Evolutionary conservation across 2,113 vertebrate genomes (phyloP), one percentile per base, ranked within the genome.

Genomic region (Hydrochoerus hydrochaeris): DNA sequence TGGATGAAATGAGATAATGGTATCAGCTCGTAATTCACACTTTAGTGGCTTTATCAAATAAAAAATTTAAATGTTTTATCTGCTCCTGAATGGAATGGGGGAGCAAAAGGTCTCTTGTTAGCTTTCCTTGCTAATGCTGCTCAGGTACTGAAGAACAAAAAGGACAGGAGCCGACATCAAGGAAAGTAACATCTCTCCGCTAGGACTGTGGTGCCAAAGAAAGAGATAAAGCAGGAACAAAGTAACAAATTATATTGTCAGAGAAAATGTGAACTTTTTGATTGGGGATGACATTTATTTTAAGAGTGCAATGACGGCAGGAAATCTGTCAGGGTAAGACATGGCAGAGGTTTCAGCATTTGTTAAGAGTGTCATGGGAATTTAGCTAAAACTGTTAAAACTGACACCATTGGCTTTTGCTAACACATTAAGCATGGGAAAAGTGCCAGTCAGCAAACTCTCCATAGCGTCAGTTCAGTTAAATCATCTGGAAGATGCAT

Each of bases 361-460:
- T 99, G 99, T 99, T 99, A 99, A 99, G 99, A 98, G 99, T 97
- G 98, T 98, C 99, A 97, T 99, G 99, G 99, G 99, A 99, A 99
- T 99, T 99, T 98, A 99, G 99, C 99, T 99, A 99, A 98, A 99
- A 99, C 99, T 99, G 99, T 98, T 98, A 99, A 99, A 99, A 99
- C 98, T 99, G 99, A 99, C 99, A 99, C 99, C 99, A 99, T 98
- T 99, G 99, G 99, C 99, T 99, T 99, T 99, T 99, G 99, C 99
- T 99, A 99, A 99, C 99, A 99, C 99, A 99, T 99, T 99, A 99
- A 98, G 99, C 98, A 99, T 98, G 99, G 99, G 98, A 99, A 99
- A 99, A 99, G 99, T 99, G 99, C 99, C 99, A 99, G 99, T 99
- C 99, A 99, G 99, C 99, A 99, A 99, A 99, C 98, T 98, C 97